phyloP scores from a whole-genome alignment of 1,140 invertebrate species.

The Apis cerana region DNA sequence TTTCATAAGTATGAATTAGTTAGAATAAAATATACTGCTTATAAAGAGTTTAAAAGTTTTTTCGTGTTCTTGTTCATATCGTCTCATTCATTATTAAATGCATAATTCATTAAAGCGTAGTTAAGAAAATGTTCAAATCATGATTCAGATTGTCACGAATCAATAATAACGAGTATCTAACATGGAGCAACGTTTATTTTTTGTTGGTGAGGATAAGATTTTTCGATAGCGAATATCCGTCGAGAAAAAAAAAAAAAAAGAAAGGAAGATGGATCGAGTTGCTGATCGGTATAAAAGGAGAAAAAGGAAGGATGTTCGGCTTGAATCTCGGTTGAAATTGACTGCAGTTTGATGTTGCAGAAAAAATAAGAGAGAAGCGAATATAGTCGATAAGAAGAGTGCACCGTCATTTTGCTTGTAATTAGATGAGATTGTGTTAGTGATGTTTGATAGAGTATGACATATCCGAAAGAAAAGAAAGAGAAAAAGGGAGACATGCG shows the following conservation, averaged over 20 bases:
- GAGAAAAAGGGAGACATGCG: not conserved
- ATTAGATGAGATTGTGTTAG: conserved; percentile 6
- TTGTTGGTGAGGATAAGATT: not conserved
- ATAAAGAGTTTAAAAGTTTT: too few relatives aligned
- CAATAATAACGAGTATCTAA: conserved; percentile 2
- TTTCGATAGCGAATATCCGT: conserved; percentile 21
- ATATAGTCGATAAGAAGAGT: conserved; percentile 12
- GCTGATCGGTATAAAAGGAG: not conserved
- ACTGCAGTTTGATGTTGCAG: conserved; percentile 24
- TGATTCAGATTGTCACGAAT: not conserved
- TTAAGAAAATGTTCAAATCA: conserved; percentile 6
- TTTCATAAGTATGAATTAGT: too few relatives aligned
- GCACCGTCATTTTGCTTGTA: not conserved
- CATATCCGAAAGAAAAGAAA: not conserved
- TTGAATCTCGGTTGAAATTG: conserved; percentile 32
- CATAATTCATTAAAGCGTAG: not conserved
- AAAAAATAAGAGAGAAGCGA: not conserved
- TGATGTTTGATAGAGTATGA: not conserved
- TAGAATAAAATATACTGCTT: too few relatives aligned
- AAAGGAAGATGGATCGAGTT: too few relatives aligned
- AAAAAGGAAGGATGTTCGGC: not conserved
- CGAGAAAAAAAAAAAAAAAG: not conserved
- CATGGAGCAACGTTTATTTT: conserved; percentile 34
- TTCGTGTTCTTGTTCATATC: too few relatives aligned
- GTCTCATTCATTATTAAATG: too few relatives aligned